Conservation (phyloP, 2,797 vertebrate genomes). For the Anolis apletophallus region DNA sequence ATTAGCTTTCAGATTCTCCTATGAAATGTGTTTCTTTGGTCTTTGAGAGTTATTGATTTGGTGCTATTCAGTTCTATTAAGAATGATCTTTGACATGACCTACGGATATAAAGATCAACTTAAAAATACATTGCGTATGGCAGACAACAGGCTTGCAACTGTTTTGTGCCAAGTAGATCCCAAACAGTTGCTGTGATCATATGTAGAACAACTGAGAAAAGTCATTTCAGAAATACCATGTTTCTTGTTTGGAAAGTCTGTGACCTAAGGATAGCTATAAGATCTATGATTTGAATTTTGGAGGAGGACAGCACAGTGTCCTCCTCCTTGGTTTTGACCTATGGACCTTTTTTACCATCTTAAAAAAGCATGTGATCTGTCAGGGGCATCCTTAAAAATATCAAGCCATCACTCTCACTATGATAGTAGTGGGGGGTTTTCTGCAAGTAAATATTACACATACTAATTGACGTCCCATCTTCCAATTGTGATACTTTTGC, state of each 20-base stretch:
- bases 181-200: not conserved
- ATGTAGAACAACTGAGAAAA: not conserved
- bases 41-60: not conserved
- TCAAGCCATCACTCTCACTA: slow-evolving; percentile 29
- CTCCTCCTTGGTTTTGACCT: not conserved
- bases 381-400: slow-evolving; percentile 46
- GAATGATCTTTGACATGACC: not conserved
- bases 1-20: not conserved
- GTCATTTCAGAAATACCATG: not conserved
- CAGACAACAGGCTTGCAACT: not conserved
- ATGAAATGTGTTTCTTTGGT: not conserved
- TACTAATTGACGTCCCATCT: slow-evolving; percentile 77
- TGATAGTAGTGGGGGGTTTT: slow-evolving; percentile 23
- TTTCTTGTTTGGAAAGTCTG: not conserved
- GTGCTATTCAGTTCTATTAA: not conserved
- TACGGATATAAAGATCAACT: not conserved
- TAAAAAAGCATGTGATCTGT: not conserved
- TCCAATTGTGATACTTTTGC: slow-evolving; percentile 79
- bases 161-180: not conserved
- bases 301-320: not conserved
- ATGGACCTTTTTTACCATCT: slow-evolving; percentile 31
- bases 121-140: not conserved
- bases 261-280: slow-evolving; percentile 7
- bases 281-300: accelerated
- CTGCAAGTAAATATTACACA: slow-evolving; percentile 79